Conservation (phyloP, 2,113 vertebrate species). For the Amphiprion percula region DNA sequence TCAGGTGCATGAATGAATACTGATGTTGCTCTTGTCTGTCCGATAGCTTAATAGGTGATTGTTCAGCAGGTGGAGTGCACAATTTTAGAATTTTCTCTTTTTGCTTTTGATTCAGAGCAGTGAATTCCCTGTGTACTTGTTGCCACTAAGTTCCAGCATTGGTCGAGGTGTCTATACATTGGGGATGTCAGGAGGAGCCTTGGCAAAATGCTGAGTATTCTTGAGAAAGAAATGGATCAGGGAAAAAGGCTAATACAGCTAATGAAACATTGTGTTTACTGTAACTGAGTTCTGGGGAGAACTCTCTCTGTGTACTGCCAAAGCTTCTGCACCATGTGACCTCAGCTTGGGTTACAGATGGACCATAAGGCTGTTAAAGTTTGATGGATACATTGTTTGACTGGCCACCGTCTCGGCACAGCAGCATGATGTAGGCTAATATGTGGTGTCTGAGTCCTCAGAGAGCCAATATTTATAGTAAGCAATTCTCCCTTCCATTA, state of each 20-base stretch:
- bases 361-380: conserved; percentile 36
- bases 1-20: no score
- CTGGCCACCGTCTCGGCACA: conserved; percentile 20
- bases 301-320: neutral
- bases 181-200: no score
- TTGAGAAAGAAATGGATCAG: neutral
- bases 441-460: conserved; percentile 40
- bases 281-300: conserved; percentile 2
- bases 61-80: no score
- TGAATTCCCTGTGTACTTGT: no score
- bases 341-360: conserved; percentile 47
- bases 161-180: no score
- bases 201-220: no score
- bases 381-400: conserved; percentile 64
- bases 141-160: no score
- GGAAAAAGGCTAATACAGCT: neutral
- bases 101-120: no score
- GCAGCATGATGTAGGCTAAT: conserved; percentile 37
- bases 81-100: no score
- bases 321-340: conserved; percentile 18
- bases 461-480: conserved; percentile 69
- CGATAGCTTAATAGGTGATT: no score
- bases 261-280: conserved; percentile 12
- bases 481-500: conserved; percentile 46
- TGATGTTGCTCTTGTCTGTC: no score